Evolutionary conservation across 1,140 invertebrate species (phyloP), one percentile per base, ranked within the genome.

Genomic region (Euura lappo): DNA sequence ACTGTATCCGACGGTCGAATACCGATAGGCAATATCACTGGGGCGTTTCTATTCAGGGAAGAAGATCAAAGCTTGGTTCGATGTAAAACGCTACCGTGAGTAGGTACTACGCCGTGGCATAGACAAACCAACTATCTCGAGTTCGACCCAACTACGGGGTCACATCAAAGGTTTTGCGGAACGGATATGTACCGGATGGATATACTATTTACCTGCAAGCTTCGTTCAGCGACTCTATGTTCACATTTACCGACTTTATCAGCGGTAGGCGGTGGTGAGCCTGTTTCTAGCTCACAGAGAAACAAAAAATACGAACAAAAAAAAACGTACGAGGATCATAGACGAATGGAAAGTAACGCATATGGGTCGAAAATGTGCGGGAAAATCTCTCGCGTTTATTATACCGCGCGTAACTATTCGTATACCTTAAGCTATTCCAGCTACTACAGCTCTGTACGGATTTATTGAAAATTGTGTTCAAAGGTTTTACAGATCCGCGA

Each of bases 81-180:
- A 79, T 81, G 79, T 76, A 78, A 79, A 77, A 77, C 77, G 71
- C 71, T 47, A 69, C 77, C 74, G 44, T 71, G 8, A 44, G 72
- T 64, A 70, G 65, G 68, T 75, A 75, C 13, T 71, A 43, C 71
- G 47, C 46, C 45, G 69, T 11, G 70, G 72, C 72, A 76, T 75
- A 76, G 77, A 78, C 72, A 78, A 79, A 60, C 51, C 51, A 60
- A 60, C 51, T 60, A 6, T 60, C 51, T 60, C 51, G 51, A n/a
- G 51, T 60, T 60, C 51, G 2, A 60, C 13, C 8, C 51, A 11
- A 28, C 28, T 28, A 28, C 28, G 8, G 8, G 51, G 51, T 60
- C 51, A 60, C 51, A n/a, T 60, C 51, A 60, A 60, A 60, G 51
- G 8, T n/a, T 60, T 28, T 28, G 28, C 51, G 51, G 51, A 60